These are phyloP conservation scores for Coenobita brevimanus DNA, from an alignment of 1,140 invertebrate genomes.

Conservation along the genomic window DNA sequence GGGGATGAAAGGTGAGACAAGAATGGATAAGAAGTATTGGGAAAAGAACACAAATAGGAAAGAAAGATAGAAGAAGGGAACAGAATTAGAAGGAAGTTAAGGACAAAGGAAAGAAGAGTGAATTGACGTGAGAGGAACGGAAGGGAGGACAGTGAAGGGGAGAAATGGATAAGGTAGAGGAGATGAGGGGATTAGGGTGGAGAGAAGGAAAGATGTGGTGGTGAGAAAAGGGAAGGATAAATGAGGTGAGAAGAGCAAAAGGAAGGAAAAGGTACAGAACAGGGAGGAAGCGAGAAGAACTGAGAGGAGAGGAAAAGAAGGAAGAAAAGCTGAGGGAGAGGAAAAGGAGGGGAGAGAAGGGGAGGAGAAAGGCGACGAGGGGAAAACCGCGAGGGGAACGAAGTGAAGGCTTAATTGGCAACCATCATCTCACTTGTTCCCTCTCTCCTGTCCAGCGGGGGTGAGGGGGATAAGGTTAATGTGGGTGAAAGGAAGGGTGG, in stretches of 20 bases:
- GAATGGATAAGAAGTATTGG: not conserved
- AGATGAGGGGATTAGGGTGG: not conserved
- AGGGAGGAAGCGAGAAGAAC: not conserved
- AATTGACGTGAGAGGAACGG: not conserved
- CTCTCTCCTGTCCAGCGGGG: not conserved
- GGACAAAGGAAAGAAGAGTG: not conserved
- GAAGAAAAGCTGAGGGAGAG: not conserved
- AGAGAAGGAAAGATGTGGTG: too few species aligned
- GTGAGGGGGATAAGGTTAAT: not conserved
- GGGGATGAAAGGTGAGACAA: not conserved
- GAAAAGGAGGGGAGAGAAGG: not conserved
- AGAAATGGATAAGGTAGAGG: not conserved
- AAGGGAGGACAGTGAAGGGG: not conserved
- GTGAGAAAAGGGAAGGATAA: too few species aligned
- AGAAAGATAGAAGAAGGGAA: not conserved
- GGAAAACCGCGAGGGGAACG: not conserved
- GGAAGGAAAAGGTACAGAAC: too few species aligned
- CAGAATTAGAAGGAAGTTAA: not conserved
- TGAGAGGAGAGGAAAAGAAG: not conserved
- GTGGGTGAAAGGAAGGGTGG: conserved; percentile 8
- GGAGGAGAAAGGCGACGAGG: not conserved
- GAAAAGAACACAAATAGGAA: not conserved
- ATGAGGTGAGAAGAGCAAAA: too few species aligned
- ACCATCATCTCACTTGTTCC: conserved; percentile 1
- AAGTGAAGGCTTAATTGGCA: not conserved